phyloP scores from a whole-genome alignment of 1,140 invertebrate species.

The Achroia grisella region DNA sequence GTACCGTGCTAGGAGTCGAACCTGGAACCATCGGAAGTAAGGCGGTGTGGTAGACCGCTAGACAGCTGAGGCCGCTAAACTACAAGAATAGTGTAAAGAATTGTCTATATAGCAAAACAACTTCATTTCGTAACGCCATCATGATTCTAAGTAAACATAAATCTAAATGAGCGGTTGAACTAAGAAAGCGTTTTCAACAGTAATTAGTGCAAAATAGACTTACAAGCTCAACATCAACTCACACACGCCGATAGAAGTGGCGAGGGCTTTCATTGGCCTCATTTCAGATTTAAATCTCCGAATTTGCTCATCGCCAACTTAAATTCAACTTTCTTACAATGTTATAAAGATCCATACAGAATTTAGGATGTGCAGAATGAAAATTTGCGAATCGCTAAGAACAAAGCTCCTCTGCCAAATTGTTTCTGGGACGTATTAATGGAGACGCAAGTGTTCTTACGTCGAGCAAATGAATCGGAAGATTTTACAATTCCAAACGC shows the following conservation, averaged over 20 bases:
- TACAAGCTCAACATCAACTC: constrained; percentile 3
- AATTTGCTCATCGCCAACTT: background rate
- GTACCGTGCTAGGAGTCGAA: too few relatives aligned
- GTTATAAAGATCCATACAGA: background rate
- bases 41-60: too few relatives aligned
- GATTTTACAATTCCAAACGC: constrained; percentile 17
- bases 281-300: constrained; percentile 8
- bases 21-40: too few relatives aligned
- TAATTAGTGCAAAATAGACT: constrained; percentile 16
- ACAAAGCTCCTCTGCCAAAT: constrained; percentile 19
- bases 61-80: too few relatives aligned
- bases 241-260: constrained; percentile 10
- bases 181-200: constrained; percentile 1
- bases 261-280: constrained; percentile 11
- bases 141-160: background rate
- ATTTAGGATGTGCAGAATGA: background rate
- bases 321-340: constrained; percentile 4
- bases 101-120: too few relatives aligned
- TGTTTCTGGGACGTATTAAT: constrained; percentile 25
- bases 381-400: constrained; percentile 10
- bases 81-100: too few relatives aligned
- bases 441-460: constrained; percentile 7
- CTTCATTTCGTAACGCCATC: too few relatives aligned
- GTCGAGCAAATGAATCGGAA: constrained; percentile 22
- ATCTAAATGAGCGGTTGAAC: background rate